Conservation (phyloP, 1,140 invertebrate species). For the Heliconius eleuchia region DNA sequence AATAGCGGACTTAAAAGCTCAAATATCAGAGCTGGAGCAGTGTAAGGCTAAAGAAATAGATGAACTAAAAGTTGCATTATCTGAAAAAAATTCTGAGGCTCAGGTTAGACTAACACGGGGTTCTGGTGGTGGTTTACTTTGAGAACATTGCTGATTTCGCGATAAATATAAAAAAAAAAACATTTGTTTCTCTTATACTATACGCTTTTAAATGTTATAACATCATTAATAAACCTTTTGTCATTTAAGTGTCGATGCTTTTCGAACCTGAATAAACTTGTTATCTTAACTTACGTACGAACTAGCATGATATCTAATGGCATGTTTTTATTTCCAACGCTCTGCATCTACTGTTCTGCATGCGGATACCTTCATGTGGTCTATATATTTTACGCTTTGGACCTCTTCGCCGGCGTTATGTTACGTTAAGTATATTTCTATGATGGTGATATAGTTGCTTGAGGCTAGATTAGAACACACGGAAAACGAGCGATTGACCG, state of each 20-base stretch:
- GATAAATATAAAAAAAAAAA: neutral
- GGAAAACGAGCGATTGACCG: slow-evolving; percentile 82
- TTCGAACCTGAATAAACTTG: slow-evolving; percentile 17
- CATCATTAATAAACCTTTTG: slow-evolving; percentile 4
- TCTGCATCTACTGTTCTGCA: slow-evolving; percentile 51
- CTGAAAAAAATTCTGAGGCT: slow-evolving; percentile 54
- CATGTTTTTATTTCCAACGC: slow-evolving; percentile 71
- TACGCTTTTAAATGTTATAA: slow-evolving; percentile 2
- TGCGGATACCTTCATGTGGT: slow-evolving; percentile 48
- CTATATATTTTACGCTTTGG: slow-evolving; percentile 44
- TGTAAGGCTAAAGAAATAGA: slow-evolving; percentile 67
- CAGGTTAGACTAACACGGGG: slow-evolving; percentile 59
- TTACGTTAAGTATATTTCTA: slow-evolving; percentile 64
- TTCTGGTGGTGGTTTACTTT: slow-evolving; percentile 23
- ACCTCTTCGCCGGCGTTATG: slow-evolving; percentile 48
- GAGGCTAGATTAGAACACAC: slow-evolving; percentile 67
- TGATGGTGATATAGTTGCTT: slow-evolving; percentile 57
- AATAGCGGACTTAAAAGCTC: slow-evolving; percentile 57
- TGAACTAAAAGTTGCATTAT: slow-evolving; percentile 35
- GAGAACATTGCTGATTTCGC: neutral
- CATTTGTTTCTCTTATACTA: neutral
- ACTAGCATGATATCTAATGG: slow-evolving; percentile 63
- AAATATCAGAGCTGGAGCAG: slow-evolving; percentile 60
- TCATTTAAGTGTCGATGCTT: slow-evolving; percentile 13
- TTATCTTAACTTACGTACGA: slow-evolving; percentile 15